Evolutionary conservation across 2,888 invertebrate genomes (phyloP), one percentile per base, ranked within the genome.

Genomic region (Stenodema calcarata): DNA sequence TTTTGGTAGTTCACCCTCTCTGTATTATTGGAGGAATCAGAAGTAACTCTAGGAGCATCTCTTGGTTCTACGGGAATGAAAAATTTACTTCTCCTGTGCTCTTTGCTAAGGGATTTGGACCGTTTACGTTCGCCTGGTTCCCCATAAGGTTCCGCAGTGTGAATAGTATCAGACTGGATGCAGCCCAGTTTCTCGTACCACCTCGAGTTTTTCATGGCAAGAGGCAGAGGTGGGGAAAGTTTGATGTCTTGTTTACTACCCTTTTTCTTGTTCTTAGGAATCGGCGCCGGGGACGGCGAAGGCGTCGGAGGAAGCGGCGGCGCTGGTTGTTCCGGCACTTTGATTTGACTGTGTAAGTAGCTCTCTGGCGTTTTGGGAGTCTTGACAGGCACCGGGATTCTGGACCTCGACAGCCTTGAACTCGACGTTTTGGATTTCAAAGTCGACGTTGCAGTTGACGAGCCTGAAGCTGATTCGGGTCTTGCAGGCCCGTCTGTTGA

Each of bases 111-210:
- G 12, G 80, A 50, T 27, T 80, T 80, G 12, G 78, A 78, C 27
- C 42, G 4, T 16, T 80, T 80, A 16, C 80, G 47, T 14, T 80
- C 80, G 1, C 80, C 54, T 80, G 54, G 80, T 2, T 14, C 16
- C 1, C 80, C 80, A 30, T 80, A 80, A 16, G 80, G 80, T 35
- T 80, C 80, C 30, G 80, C 18, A 30, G 42, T 12, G 12, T 82
- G 69, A 18, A 41, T 14, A 9, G 82, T 42, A 18, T 62, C 70
- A 27, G 82, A 18, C 16, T 82, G 82, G 3, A 82, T 62, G 27
- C 82, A 70, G 18, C 62, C 62, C 14, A 82, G 42, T 42, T 82
- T 82, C 14, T 82, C 82, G 27, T 41, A 82, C 82, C 82, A 82
- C 23, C 82, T 35, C 23, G 62, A 18, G 11, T 35, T 28, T 27